Percentiles rank a stretch among this genome's conserved stretches.
These are phyloP conservation scores for Hemiscyllium ocellatum DNA, from an alignment of 2,113 vertebrate species.

Conservation along the genomic window DNA sequence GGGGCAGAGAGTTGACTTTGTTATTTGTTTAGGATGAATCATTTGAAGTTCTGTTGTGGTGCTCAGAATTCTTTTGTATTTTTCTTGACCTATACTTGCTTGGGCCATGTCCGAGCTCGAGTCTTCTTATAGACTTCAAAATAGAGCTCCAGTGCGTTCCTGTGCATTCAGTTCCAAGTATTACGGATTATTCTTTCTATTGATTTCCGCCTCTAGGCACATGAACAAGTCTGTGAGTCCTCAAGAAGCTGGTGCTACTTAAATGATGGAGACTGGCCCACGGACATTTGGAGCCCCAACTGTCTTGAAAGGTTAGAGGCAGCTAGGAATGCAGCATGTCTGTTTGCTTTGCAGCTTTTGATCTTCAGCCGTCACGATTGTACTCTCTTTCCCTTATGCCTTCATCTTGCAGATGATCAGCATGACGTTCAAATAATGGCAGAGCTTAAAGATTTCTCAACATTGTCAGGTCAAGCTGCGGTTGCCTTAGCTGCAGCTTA, in stretches of 20 bases:
- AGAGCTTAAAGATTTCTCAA: constrained; percentile 58
- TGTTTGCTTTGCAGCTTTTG: constrained; percentile 66
- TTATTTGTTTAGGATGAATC: too few relatives aligned
- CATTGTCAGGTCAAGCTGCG: constrained; percentile 62
- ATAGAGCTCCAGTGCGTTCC: too few relatives aligned
- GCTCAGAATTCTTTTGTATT: too few relatives aligned
- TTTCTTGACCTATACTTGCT: background rate
- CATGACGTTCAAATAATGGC: constrained; percentile 62
- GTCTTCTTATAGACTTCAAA: too few relatives aligned
- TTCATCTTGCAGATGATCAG: constrained; percentile 56
- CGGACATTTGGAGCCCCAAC: background rate
- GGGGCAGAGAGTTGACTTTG: background rate
- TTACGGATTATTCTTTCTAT: too few relatives aligned
- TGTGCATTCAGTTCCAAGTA: too few relatives aligned
- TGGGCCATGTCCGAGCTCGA: background rate
- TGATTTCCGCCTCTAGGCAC: background rate
- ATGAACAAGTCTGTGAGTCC: background rate
- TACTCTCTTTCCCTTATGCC: constrained; percentile 60
- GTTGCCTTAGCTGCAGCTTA: constrained; percentile 65
- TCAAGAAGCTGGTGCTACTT: background rate
- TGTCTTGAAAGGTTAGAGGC: background rate
- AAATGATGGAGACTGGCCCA: background rate
- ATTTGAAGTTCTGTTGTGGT: background rate
- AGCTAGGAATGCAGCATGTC: background rate
- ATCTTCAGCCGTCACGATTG: constrained; percentile 63